phyloP scores from a whole-genome alignment of 2,113 vertebrate genomes.

The Coptodon bakossiorum region DNA sequence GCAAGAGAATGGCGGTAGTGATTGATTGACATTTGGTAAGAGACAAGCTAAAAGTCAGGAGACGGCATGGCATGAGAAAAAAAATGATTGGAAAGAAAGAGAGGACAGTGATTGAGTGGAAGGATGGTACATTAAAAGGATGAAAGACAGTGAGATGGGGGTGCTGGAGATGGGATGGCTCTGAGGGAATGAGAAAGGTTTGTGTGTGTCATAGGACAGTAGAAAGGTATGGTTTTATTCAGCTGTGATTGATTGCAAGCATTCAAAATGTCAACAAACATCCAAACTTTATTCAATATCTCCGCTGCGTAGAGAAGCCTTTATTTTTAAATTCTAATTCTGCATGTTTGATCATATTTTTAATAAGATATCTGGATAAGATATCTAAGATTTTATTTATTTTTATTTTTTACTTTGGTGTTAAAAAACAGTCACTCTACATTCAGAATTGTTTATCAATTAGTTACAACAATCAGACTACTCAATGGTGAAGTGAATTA shows the following conservation, averaged over 20 bases:
- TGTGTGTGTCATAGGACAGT: background rate
- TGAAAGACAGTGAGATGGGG: background rate
- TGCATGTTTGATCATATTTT: background rate
- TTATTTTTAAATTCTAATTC: background rate
- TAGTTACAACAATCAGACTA: background rate
- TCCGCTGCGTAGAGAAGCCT: background rate
- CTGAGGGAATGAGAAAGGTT: background rate
- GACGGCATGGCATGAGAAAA: background rate
- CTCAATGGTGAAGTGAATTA: background rate
- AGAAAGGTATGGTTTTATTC: background rate
- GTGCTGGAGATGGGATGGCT: background rate
- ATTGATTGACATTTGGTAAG: constrained; percentile 40
- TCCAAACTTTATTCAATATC: background rate
- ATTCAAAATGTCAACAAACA: background rate
- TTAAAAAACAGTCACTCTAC: background rate
- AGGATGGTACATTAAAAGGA: constrained; percentile 1
- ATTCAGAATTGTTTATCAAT: background rate
- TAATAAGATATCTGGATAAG: background rate
- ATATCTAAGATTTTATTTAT: background rate
- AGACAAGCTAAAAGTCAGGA: constrained; percentile 30
- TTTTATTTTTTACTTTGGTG: background rate
- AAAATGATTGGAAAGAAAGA: background rate
- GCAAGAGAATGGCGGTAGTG: background rate
- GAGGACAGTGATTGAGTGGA: constrained; percentile 23
- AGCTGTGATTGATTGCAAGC: background rate